Conservation (phyloP, 2,888 invertebrate species). For the Brachypalpus laphriformis region DNA sequence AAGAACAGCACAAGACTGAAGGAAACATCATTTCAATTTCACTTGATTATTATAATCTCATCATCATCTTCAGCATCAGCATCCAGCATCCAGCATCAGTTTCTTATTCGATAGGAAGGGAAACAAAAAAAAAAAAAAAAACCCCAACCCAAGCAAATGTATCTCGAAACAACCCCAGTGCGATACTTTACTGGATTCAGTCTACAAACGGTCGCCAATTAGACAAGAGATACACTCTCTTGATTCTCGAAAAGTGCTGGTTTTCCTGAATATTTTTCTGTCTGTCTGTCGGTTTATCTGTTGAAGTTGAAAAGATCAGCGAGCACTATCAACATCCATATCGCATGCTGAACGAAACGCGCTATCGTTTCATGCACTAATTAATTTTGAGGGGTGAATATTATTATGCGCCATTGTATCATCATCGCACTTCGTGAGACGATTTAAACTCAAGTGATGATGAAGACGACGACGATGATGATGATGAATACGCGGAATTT, state of each 20-base stretch:
- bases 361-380: conserved; percentile 42
- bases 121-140: conserved; percentile 14
- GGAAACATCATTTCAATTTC: conserved; percentile 56
- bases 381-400: conserved; percentile 66
- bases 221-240: conserved; percentile 60
- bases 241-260: conserved; percentile 19
- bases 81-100: conserved; percentile 26
- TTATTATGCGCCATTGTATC: conserved; percentile 52
- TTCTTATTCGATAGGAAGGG: conserved; percentile 18
- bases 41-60: conserved; percentile 68
- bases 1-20: conserved; percentile 18
- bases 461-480: conserved; percentile 3
- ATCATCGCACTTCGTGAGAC: conserved; percentile 34
- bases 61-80: conserved; percentile 25
- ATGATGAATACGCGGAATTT: conserved; percentile 61
- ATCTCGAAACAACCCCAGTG: conserved; percentile 58
- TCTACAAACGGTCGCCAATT: conserved; percentile 67
- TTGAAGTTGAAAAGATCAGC: conserved; percentile 60
- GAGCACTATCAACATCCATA: neutral
- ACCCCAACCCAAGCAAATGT: conserved; percentile 20
- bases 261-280: neutral
- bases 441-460: conserved; percentile 24
- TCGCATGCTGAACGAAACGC: neutral
- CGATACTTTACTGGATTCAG: conserved; percentile 62
- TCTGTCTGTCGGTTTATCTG: conserved; percentile 39